These are phyloP conservation scores for Sparus aurata DNA, from an alignment of 2,797 vertebrate genomes.

Conservation along the genomic window DNA sequence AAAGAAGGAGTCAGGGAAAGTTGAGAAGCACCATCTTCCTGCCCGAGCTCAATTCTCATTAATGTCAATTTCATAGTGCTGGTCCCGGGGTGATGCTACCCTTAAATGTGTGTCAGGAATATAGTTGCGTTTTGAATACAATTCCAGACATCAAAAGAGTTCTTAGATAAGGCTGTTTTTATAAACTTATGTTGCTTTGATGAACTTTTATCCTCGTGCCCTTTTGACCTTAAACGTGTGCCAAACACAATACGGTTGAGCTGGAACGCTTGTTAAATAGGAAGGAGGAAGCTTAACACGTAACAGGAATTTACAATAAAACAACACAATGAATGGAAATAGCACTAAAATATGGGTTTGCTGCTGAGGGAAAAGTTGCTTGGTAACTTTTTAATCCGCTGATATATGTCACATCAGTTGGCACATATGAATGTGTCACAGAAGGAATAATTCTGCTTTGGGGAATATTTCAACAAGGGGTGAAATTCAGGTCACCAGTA, in stretches of 20 bases:
- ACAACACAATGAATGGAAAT: conserved; percentile 5
- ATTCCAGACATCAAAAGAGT: conserved; percentile 76
- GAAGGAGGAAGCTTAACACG: background rate
- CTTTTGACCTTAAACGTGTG: conserved; percentile 62
- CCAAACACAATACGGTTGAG: background rate
- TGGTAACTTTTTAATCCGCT: conserved; percentile 49
- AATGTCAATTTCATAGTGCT: conserved; percentile 85
- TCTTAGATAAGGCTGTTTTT: conserved; percentile 71
- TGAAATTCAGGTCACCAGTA: conserved; percentile 71
- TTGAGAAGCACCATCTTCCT: conserved; percentile 69
- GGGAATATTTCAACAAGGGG: conserved; percentile 54
- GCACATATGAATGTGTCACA: conserved; percentile 55
- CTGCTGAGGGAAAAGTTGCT: conserved; percentile 41
- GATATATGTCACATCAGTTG: conserved; percentile 60
- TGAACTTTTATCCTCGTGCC: conserved; percentile 75
- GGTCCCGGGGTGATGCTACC: conserved; percentile 65
- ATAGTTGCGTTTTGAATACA: conserved; percentile 68
- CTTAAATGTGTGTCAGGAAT: conserved; percentile 74
- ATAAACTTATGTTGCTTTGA: conserved; percentile 54
- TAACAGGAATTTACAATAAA: conserved; percentile 25
- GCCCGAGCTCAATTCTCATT: conserved; percentile 78
- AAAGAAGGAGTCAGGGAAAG: conserved; percentile 72
- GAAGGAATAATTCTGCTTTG: conserved; percentile 47
- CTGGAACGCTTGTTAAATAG: conserved; percentile 2
- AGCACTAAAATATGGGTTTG: conserved; percentile 2